phyloP scores from a whole-genome alignment of 2,888 invertebrate species.

The Xestobium rufovillosum region DNA sequence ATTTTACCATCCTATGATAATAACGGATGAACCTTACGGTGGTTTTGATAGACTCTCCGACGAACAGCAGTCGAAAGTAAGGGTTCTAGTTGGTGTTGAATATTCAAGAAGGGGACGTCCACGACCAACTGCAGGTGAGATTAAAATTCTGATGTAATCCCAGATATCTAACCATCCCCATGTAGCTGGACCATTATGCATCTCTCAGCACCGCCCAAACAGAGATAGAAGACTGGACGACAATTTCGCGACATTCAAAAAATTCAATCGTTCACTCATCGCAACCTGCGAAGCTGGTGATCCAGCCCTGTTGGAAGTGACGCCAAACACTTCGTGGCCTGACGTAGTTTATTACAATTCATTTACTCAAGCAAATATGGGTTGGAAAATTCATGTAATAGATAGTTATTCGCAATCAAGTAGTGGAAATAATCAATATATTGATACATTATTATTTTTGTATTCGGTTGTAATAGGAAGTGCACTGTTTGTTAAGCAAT shows the following conservation, averaged over 20 bases:
- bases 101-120: constrained; percentile 76
- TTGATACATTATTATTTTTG: no score
- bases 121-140: constrained; percentile 62
- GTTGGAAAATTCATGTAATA: constrained; percentile 86
- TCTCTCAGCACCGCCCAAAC: constrained; percentile 56
- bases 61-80: constrained; percentile 60
- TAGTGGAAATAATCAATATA: constrained; percentile 17
- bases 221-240: constrained; percentile 73
- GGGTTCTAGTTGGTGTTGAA: constrained; percentile 73
- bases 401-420: constrained; percentile 56
- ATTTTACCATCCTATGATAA: constrained; percentile 82
- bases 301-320: constrained; percentile 65
- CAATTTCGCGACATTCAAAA: constrained; percentile 69
- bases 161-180: constrained; percentile 3
- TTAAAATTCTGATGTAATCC: constrained; percentile 7
- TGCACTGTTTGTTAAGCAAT: constrained; percentile 32
- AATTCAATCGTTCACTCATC: constrained; percentile 71
- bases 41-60: constrained; percentile 70
- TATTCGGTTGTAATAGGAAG: constrained; percentile 12
- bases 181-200: constrained; percentile 70
- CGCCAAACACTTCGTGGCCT: constrained; percentile 86
- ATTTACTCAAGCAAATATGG: constrained; percentile 90
- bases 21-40: constrained; percentile 77
- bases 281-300: constrained; percentile 66
- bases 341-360: constrained; percentile 90